phyloP scores from a whole-genome alignment of 2,113 vertebrate genomes.

The Scortum barcoo region DNA sequence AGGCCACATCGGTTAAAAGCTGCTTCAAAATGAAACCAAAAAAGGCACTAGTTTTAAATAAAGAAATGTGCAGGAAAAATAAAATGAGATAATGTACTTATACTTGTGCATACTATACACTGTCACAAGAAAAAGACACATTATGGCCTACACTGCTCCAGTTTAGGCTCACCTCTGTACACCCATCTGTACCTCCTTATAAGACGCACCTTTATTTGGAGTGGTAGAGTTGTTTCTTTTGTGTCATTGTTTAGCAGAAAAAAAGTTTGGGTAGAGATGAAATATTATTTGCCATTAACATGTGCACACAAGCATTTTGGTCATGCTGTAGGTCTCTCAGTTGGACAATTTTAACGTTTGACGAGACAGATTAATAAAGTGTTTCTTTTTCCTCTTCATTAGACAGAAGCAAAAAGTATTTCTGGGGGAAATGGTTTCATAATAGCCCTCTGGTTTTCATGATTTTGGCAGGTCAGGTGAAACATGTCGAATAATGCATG shows the following conservation, averaged over 20 bases:
- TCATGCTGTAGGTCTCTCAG: not conserved
- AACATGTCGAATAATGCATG: not conserved
- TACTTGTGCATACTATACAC: too few species aligned
- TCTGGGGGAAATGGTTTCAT: not conserved
- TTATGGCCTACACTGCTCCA: not conserved
- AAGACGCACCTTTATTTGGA: slow-evolving; percentile 28
- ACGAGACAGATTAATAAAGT: too few species aligned
- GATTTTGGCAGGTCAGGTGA: not conserved
- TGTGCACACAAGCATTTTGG: not conserved
- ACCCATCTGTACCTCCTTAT: not conserved
- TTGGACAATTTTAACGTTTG: not conserved
- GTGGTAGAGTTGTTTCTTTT: not conserved
- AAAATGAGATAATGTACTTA: not conserved
- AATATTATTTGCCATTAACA: not conserved
- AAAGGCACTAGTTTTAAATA: not conserved
- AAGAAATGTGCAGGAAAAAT: not conserved
- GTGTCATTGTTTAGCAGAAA: not conserved
- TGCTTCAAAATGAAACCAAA: slow-evolving; percentile 1
- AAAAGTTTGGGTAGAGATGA: not conserved
- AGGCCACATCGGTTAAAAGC: not conserved
- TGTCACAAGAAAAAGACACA: not conserved
- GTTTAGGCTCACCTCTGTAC: slow-evolving; percentile 18
- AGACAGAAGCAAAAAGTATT: too few species aligned
- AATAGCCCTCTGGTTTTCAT: not conserved
- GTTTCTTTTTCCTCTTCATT: too few species aligned